Percentiles rank a stretch among this genome's conserved stretches.
phyloP scores from a whole-genome alignment of 2,113 vertebrate species.

The Dipodomys stephensi region DNA sequence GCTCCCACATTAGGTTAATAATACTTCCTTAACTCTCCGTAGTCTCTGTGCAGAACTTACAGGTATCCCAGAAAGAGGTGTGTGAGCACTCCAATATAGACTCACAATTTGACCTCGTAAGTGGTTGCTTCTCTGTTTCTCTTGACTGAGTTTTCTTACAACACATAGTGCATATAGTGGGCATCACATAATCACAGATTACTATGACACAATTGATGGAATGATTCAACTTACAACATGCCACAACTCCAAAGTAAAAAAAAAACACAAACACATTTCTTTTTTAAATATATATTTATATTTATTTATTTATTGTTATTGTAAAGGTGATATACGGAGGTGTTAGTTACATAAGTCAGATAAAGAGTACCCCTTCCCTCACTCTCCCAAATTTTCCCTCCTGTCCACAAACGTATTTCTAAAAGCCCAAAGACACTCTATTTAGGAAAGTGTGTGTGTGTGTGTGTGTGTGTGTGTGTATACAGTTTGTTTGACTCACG shows the following conservation, averaged over 20 bases:
- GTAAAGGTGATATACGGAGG: too few species aligned
- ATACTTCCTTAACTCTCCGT: too few species aligned
- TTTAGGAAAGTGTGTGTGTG: neutral
- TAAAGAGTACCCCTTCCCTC: too few species aligned
- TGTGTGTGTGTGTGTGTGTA: neutral
- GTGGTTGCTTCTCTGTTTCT: neutral
- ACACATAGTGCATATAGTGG: neutral
- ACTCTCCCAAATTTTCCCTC: too few species aligned
- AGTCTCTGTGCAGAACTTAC: too few species aligned
- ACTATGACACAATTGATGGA: neutral
- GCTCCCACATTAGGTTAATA: too few species aligned
- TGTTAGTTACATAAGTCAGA: too few species aligned
- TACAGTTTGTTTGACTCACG: neutral
- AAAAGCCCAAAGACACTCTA: neutral
- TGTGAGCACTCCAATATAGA: too few species aligned
- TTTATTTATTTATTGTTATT: too few species aligned
- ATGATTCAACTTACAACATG: neutral
- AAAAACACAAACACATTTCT: neutral
- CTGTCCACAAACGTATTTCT: neutral
- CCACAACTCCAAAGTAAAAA: neutral
- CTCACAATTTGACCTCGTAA: too few species aligned
- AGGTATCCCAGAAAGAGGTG: too few species aligned
- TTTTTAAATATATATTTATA: too few species aligned
- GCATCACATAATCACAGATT: neutral
- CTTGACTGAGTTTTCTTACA: neutral